Percentiles rank a stretch among this genome's conserved stretches.
Evolutionary conservation across 1,140 invertebrate species (phyloP).

Genomic region (Pararge aegeria): DNA sequence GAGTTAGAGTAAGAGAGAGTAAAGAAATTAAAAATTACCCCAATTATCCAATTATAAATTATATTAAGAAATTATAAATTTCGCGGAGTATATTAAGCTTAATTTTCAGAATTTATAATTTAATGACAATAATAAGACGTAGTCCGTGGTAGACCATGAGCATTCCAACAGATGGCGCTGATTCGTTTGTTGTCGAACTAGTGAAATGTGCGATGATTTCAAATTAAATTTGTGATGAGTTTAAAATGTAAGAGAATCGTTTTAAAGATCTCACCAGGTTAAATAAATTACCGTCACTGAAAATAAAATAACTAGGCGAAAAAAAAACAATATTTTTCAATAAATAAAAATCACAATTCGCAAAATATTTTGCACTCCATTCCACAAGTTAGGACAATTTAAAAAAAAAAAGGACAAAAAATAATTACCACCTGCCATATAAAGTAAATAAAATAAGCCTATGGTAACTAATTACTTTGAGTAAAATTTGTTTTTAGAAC

Average conservation of each 20-base stretch:
- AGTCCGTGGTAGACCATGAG: too few relatives aligned
- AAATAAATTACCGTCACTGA: slow-evolving; percentile 39
- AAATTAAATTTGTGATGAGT: too few relatives aligned
- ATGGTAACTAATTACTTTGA: neutral
- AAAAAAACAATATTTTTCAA: slow-evolving; percentile 40
- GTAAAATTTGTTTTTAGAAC: slow-evolving; percentile 6
- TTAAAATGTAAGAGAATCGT: slow-evolving; percentile 36
- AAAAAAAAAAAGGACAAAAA: slow-evolving; percentile 11
- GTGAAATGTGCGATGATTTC: too few relatives aligned
- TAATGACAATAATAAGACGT: too few relatives aligned
- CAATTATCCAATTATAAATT: too few relatives aligned
- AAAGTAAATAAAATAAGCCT: neutral
- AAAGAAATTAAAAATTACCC: too few relatives aligned
- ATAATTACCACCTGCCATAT: neutral
- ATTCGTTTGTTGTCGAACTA: too few relatives aligned
- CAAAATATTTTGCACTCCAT: slow-evolving; percentile 37
- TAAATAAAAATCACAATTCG: slow-evolving; percentile 32
- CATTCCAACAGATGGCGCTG: too few relatives aligned
- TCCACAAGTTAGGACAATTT: slow-evolving; percentile 32
- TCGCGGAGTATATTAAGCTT: too few relatives aligned
- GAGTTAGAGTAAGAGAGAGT: too few relatives aligned
- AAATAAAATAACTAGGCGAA: slow-evolving; percentile 13
- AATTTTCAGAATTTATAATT: too few relatives aligned
- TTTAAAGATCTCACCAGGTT: slow-evolving; percentile 41
- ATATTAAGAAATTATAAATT: too few relatives aligned